A percentile compares a stretch with the other conserved stretches of the same genome.
phyloP scores from a whole-genome alignment of 2,888 invertebrate species.

The Acleris holmiana region DNA sequence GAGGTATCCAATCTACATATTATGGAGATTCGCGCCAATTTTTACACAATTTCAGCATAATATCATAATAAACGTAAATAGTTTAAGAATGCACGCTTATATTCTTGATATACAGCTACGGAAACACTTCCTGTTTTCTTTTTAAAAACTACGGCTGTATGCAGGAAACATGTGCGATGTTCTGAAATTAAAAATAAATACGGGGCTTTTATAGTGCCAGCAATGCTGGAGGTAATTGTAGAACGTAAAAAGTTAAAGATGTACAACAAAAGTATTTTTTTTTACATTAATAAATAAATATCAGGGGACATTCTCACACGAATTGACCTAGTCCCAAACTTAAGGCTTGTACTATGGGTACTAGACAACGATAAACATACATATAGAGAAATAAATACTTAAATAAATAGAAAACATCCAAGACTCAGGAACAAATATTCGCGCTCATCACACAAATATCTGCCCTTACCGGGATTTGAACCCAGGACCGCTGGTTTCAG shows the following conservation, averaged over 20 bases:
- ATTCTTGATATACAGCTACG: constrained; percentile 34
- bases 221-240: constrained; percentile 25
- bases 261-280: neutral
- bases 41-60: constrained; percentile 38
- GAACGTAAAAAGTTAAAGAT: neutral
- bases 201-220: constrained; percentile 13
- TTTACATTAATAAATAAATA: no score
- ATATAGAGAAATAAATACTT: no score
- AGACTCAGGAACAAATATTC: no score
- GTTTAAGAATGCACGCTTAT: constrained; percentile 26
- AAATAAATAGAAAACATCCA: no score
- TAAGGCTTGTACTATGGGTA: no score
- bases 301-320: no score
- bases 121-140: constrained; percentile 33
- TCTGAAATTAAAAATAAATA: constrained; percentile 33
- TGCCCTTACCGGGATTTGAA: no score
- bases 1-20: constrained; percentile 61
- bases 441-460: no score
- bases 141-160: constrained; percentile 28
- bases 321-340: no score
- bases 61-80: constrained; percentile 35
- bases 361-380: no score
- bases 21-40: constrained; percentile 59
- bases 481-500: no score
- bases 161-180: constrained; percentile 31